A percentile compares a stretch with the other conserved stretches of the same genome.
These are phyloP conservation scores for Therioaphis trifolii DNA, from an alignment of 2,888 invertebrate genomes.

Conservation along the genomic window DNA sequence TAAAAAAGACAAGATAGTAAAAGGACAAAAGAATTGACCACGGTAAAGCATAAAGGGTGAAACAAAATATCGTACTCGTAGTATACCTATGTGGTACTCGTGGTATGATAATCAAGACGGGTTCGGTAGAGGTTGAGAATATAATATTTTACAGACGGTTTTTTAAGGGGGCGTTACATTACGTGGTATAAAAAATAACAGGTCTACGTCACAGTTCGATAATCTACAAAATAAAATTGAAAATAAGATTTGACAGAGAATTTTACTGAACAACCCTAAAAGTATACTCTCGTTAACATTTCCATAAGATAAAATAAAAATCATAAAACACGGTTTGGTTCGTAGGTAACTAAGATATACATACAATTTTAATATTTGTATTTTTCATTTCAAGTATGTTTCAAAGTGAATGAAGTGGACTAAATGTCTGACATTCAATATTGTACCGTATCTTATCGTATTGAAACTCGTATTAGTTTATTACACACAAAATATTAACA, in stretches of 20 bases:
- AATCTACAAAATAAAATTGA: slow-evolving; percentile 1
- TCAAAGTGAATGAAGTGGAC: too few relatives aligned
- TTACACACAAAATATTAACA: too few relatives aligned
- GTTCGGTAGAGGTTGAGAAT: slow-evolving; percentile 31
- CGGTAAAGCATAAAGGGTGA: slow-evolving; percentile 21
- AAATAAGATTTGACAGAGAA: neutral
- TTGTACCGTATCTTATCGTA: too few relatives aligned
- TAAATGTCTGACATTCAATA: too few relatives aligned
- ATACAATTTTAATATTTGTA: too few relatives aligned
- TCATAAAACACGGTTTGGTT: neutral
- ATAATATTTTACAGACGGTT: slow-evolving; percentile 22
- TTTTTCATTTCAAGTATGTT: too few relatives aligned
- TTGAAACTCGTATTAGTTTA: too few relatives aligned
- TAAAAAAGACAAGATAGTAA: slow-evolving; percentile 15
- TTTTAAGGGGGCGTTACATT: slow-evolving; percentile 28
- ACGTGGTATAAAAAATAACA: slow-evolving; percentile 27
- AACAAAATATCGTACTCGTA: slow-evolving; percentile 32
- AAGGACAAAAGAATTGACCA: slow-evolving; percentile 34
- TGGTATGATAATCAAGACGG: neutral
- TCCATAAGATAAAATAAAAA: neutral
- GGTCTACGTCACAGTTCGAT: slow-evolving; percentile 30
- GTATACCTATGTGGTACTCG: too few relatives aligned
- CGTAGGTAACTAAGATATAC: neutral
- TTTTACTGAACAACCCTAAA: neutral
- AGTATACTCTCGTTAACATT: neutral